Base-by-base conservation (phyloP, 1,140 invertebrate species). In the Pseudomyrmex flavicornis region DNA sequence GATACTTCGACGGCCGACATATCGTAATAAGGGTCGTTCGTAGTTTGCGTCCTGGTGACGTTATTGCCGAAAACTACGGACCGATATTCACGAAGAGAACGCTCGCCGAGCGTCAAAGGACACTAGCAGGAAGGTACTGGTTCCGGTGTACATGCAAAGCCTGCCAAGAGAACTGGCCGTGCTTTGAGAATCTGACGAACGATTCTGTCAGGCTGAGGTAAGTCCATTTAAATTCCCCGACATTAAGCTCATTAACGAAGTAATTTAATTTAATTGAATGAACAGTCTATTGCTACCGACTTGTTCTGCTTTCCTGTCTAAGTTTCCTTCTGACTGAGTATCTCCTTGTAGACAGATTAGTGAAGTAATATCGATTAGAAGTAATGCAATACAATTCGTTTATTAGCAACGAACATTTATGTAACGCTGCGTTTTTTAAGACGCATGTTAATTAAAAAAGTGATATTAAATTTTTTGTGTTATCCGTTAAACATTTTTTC, bases 51-150 rank as follows among this genome's bases (percentile, higher is more conserved):
- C 92, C 95, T 1, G 96, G 96, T 0, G 96, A 97, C 52, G 91
- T 96, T 59, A 95, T 98, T 1, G 95, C 96, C 1, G 98, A 98
- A 89, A 98, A 98, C 92, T 99, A 99, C 93, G 98, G 98, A 0
- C 97, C 97, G 7, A 95, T 97, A 76, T 98, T 97, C 91, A 96
- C 97, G 5, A 96, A 96, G 85, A 95, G 95, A 63, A 94, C 90
- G 20, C 89, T 95, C 9, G 92, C 93, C n/a, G 96, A 97, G 17
- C 93, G 98, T 1, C 95, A 96, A 88, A 92, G 95, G 61, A 95
- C 95, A 10, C 93, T 98, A 1, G 92, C 94, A 2, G 96, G 96
- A 12, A 95, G 97, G 65, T 98, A 98, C 92, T 97, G 97, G 95
- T 98, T 98, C 90, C 93, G 95, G 20, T 98, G 98, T 88, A 92